Base-by-base conservation (phyloP, 2,888 invertebrate species). In the Arctia plantaginis region DNA sequence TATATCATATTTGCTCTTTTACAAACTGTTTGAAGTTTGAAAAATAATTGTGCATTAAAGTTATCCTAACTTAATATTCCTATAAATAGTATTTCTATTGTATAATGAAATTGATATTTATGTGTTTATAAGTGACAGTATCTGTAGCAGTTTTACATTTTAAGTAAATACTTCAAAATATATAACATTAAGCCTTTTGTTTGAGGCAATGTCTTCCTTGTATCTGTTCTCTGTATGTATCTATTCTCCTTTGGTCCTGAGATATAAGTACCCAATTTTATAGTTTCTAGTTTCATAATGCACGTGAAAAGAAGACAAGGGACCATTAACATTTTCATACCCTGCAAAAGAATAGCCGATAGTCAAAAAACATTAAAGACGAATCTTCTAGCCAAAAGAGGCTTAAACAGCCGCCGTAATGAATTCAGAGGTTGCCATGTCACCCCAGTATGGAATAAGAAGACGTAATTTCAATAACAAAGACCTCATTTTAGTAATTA, bases 401-500 rank as follows among this genome's bases (percentile, higher is more conserved):
- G 27, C 59, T 27, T 13, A 59, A 59, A 59, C 59, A 4, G 59
- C 27, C 27, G 27, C 13, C 59, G 13, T 59, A 59, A 59, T 59
- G 59, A 13, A 59, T 59, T 59, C 39, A 44, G 30, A 55, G 39
- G 59, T 59, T 27, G 59, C 27, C 27, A 59, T 55, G n/a, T 55
- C 51, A 55, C 51, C 23, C 51, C 51, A 55, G 23, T n/a, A 55
- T 55, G 51, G 51, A 55, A 55, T 55, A 55, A 55, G n/a, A 55
- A 55, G 51, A 55, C 51, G 51, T 55, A n/a, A 55, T 55, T 55
- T 55, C n/a, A 55, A 55, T 55, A 70, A 39, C 62, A 39, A 64
- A 64, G 59, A 67, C 59, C 66, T 39, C 51, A 55, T 55, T 55
- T 55, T 55, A n/a, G 44, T 68, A 33, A 70, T 73, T 68, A 72